Percentiles rank a stretch among this genome's conserved stretches.
phyloP scores from a whole-genome alignment of 2,797 vertebrate genomes.

The Propithecus deckenii region DNA sequence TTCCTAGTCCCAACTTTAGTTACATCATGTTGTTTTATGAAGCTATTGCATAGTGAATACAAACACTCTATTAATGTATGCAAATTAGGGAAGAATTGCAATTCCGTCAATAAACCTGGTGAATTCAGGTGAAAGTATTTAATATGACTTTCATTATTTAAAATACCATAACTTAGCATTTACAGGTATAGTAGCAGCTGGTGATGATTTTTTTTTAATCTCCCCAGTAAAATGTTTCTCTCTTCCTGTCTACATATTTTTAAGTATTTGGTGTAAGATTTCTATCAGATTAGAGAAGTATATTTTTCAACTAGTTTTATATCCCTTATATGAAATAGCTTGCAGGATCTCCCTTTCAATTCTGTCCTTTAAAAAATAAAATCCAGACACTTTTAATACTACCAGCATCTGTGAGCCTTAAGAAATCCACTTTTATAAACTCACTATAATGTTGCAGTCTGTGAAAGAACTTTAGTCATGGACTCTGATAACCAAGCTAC shows the following conservation, averaged over 20 bases:
- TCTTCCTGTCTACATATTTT: not conserved
- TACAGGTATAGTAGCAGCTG: not conserved
- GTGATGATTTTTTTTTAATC: not conserved
- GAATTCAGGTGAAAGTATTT: not conserved
- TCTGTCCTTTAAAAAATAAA: not conserved
- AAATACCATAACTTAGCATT: not conserved
- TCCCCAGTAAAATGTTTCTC: not conserved
- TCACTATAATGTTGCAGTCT: too few relatives aligned
- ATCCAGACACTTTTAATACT: not conserved
- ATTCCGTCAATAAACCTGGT: not conserved
- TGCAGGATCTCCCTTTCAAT: not conserved
- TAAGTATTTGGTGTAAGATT: not conserved
- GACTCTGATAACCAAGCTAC: not conserved
- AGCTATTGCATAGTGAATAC: not conserved
- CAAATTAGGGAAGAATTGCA: not conserved
- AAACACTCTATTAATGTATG: conserved; percentile 11
- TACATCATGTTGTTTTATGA: not conserved
- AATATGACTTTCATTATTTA: not conserved
- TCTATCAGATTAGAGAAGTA: not conserved
- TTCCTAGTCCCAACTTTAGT: not conserved
- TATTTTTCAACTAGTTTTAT: not conserved
- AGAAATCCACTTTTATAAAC: not conserved
- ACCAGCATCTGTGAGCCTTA: not conserved
- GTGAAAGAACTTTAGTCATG: not conserved
- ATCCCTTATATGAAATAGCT: not conserved